Percentiles rank a stretch among this genome's conserved stretches.
phyloP scores from a whole-genome alignment of 2,113 vertebrate species.

The Girardinichthys multiradiatus region DNA sequence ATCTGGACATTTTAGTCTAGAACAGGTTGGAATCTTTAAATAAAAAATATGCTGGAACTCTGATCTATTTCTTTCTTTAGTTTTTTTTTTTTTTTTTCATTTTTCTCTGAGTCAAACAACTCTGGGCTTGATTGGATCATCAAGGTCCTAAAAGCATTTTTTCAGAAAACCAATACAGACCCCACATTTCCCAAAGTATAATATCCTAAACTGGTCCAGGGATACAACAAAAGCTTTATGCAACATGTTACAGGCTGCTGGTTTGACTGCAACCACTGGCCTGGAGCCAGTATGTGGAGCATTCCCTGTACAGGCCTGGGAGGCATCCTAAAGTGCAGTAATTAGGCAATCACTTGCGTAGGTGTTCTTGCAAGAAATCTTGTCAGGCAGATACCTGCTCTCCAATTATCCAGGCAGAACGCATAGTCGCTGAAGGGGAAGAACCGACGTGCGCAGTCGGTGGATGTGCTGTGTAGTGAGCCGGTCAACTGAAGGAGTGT shows the following conservation, averaged over 20 bases:
- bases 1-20: too few species aligned
- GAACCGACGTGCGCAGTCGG: conserved; percentile 32
- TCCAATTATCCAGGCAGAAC: conserved; percentile 67
- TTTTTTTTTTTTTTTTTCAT: background rate
- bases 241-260: conserved; percentile 20
- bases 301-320: conserved; percentile 29
- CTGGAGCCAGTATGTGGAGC: conserved; percentile 4
- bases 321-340: conserved; percentile 71
- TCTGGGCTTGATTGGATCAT: background rate
- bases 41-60: too few species aligned
- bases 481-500: conserved; percentile 21
- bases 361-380: conserved; percentile 80
- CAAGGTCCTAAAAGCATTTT: background rate
- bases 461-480: conserved; percentile 47
- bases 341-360: conserved; percentile 70
- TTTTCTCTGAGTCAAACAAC: background rate
- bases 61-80: too few species aligned
- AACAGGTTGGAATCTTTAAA: too few species aligned
- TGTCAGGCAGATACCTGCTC: conserved; percentile 77
- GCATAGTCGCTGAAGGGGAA: conserved; percentile 69
- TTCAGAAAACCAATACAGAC: background rate
- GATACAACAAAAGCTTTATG: background rate
- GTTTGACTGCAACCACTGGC: conserved; percentile 15
- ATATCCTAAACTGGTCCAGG: too few species aligned
- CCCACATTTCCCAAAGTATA: background rate